Evolutionary conservation across 2,888 invertebrate genomes (phyloP), one percentile per base, ranked within the genome.

Genomic region (Epirrhoe alternata): DNA sequence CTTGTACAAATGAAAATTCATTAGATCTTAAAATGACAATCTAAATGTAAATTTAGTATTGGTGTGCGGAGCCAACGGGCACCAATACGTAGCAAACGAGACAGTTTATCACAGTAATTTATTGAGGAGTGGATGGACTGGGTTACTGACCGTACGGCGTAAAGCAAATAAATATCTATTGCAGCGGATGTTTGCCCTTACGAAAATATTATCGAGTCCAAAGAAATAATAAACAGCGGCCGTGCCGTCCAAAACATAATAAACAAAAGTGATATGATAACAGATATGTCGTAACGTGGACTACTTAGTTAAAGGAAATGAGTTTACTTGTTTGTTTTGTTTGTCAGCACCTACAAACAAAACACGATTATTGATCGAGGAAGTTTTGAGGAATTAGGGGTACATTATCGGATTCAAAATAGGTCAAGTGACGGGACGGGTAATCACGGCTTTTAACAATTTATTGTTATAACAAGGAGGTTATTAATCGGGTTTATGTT

Each of bases 121-220:
- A 77, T 76, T 70, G 66, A 64, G 66, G 65, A 59, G 64, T 58
- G 57, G 68, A 70, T 58, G 55, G 56, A 49, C 58, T 70, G 62
- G 83, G 82, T 83, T 77, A 79, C 67, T 81, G 81, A 81, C 81
- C 83, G 78, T 68, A 31, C 57, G 61, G 61, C 76, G 72, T 74
- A 77, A 79, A 74, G 75, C 73, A 78, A 73, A 73, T 70, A 75
- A 76, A 77, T 71, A 75, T 75, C 76, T 72, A 77, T 68, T 69
- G 71, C 71, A 74, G 61, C 77, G 76, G 75, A 80, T 78, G 77
- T 76, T 77, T 75, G 76, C 68, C 58, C 65, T 35, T 64, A 72
- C 63, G 65, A 77, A 76, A 77, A 75, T 75, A 74, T 75, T 55
- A 66, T 65, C 60, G 50, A 61, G 71, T 51, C 66, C 59, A 51